A percentile compares a stretch with the other conserved stretches of the same genome.
Conservation (phyloP, 2,113 vertebrate genomes). For the Oreochromis tanganicae region DNA sequence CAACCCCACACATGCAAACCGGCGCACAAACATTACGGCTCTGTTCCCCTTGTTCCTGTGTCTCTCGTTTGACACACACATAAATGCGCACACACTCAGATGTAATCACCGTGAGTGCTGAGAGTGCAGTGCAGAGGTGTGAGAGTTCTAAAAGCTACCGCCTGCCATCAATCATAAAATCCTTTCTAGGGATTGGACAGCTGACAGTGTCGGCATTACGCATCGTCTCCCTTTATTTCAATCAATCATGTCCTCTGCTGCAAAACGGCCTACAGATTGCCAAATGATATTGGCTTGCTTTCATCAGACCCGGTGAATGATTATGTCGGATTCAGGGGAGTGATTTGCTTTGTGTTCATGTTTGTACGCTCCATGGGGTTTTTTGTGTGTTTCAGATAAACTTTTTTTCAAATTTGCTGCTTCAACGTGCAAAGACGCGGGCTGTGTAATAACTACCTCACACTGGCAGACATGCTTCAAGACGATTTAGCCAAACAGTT, state of each 20-base stretch:
- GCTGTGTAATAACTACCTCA: background rate
- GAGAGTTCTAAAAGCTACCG: slow-evolving; percentile 50
- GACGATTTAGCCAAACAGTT: background rate
- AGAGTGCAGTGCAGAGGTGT: slow-evolving; percentile 62
- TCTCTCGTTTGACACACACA: background rate
- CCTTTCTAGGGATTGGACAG: slow-evolving; percentile 68
- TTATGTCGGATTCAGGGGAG: slow-evolving; percentile 9
- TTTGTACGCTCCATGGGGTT: background rate
- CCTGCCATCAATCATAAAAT: slow-evolving; percentile 67
- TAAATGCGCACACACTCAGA: slow-evolving; percentile 19
- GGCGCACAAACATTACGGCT: background rate
- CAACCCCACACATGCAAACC: slow-evolving; percentile 32
- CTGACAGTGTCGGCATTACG: slow-evolving; percentile 62
- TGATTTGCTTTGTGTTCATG: background rate
- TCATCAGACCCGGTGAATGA: slow-evolving; percentile 40
- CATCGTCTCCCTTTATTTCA: slow-evolving; percentile 62
- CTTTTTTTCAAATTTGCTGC: background rate
- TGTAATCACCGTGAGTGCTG: slow-evolving; percentile 70
- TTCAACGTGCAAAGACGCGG: background rate
- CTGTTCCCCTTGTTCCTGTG: background rate
- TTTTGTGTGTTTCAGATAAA: background rate
- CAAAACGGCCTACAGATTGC: slow-evolving; percentile 42
- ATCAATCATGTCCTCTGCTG: slow-evolving; percentile 52
- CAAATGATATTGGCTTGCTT: slow-evolving; percentile 56
- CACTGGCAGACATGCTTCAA: background rate